Evolutionary conservation across 2,113 vertebrate genomes (phyloP).

Genomic region (Hemibagrus wyckioides): DNA sequence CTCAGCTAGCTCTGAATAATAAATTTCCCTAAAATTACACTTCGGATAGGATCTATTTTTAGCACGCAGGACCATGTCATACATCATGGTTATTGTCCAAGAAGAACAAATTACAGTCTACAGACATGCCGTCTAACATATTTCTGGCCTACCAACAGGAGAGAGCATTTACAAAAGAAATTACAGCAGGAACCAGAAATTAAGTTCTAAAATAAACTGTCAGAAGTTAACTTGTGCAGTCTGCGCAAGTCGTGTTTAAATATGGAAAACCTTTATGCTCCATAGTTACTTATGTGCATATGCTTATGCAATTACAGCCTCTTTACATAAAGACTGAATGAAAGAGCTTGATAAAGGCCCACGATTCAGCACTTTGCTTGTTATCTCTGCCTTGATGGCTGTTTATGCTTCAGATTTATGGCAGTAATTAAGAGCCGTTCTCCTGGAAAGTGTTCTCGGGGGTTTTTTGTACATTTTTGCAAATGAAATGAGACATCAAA

Average conservation of each 20-base stretch:
- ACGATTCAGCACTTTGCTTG: conserved; percentile 28
- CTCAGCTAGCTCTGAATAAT: conserved; percentile 38
- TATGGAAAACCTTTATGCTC: conserved; percentile 20
- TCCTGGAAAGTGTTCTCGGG: background rate
- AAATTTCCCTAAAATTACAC: conserved; percentile 37
- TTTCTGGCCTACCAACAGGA: conserved; percentile 3
- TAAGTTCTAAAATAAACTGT: conserved; percentile 5
- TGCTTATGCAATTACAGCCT: conserved; percentile 25
- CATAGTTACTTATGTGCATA: background rate
- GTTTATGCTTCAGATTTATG: conserved; percentile 28
- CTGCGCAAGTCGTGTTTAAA: background rate
- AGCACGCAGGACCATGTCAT: conserved; percentile 28
- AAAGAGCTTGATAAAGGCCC: conserved; percentile 11
- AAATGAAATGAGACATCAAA: conserved; percentile 40
- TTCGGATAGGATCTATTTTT: conserved; percentile 50
- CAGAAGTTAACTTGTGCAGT: background rate
- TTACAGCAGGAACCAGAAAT: background rate
- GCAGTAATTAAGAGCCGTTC: conserved; percentile 35
- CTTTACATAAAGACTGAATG: conserved; percentile 12
- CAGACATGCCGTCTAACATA: background rate
- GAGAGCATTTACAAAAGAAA: background rate
- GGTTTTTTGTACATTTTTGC: conserved; percentile 24
- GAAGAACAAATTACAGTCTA: background rate
- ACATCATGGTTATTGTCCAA: conserved; percentile 37
- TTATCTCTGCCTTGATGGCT: conserved; percentile 14